These are phyloP conservation scores for Eretmochelys imbricata DNA, from an alignment of 2,113 vertebrate genomes.

Conservation along the genomic window DNA sequence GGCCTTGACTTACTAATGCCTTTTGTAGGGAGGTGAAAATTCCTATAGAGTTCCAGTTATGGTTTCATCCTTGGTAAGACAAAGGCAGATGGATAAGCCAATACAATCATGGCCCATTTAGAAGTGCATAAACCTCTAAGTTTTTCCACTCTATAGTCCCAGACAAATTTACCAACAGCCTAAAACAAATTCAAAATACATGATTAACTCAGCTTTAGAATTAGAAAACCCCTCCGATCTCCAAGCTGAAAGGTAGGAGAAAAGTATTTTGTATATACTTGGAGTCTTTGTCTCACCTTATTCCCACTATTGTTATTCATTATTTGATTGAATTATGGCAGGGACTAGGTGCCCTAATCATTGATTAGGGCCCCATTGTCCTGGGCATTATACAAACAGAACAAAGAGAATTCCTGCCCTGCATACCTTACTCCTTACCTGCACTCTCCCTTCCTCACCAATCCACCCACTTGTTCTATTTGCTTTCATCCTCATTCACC, in stretches of 20 bases:
- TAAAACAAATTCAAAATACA: not conserved
- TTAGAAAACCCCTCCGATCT: not conserved
- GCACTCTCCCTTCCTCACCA: no score
- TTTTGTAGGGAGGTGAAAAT: not conserved
- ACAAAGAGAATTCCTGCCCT: not conserved
- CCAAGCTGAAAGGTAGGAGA: not conserved
- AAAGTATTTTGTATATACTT: not conserved
- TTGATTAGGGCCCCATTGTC: not conserved
- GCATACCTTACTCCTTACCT: not conserved
- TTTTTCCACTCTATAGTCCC: not conserved
- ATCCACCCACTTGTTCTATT: not conserved
- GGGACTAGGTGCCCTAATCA: not conserved
- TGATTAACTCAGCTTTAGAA: not conserved
- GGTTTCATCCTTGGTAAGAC: not conserved
- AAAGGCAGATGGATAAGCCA: not conserved
- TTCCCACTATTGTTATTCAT: not conserved
- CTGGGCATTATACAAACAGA: not conserved
- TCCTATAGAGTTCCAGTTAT: not conserved
- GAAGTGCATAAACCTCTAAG: not conserved
- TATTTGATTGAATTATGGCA: not conserved
- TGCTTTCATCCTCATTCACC: not conserved
- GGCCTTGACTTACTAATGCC: accelerated
- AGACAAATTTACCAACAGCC: not conserved
- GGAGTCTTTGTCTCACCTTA: not conserved
- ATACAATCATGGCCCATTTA: not conserved